Conservation (phyloP, 2,888 invertebrate species). For the Trachelus tabidus region DNA sequence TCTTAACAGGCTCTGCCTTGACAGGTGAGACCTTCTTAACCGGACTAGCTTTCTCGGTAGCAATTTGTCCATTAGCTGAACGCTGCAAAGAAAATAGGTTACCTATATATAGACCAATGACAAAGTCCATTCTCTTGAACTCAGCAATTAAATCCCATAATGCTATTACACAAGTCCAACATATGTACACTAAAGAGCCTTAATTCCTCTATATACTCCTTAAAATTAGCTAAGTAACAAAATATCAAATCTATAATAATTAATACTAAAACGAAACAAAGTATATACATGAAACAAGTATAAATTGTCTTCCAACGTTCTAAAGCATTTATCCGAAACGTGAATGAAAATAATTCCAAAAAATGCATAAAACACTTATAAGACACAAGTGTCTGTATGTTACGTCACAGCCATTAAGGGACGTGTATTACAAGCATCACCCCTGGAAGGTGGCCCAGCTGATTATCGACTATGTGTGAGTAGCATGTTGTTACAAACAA, state of each 20-base stretch:
- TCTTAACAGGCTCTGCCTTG: conserved; percentile 67
- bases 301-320: background rate
- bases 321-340: background rate
- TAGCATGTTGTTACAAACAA: conserved; percentile 13
- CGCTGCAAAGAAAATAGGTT: conserved; percentile 67
- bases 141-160: background rate
- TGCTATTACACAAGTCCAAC: background rate
- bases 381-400: conserved; percentile 18
- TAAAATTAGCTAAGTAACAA: background rate
- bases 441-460: conserved; percentile 27
- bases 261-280: background rate
- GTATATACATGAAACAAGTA: background rate
- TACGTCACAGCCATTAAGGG: conserved; percentile 23
- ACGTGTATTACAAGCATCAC: conserved; percentile 21
- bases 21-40: conserved; percentile 68
- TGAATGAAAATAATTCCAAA: background rate
- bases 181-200: too few species aligned
- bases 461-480: conserved; percentile 29
- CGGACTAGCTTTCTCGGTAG: conserved; percentile 70
- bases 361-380: background rate
- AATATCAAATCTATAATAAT: background rate
- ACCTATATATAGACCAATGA: background rate
- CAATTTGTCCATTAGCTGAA: conserved; percentile 73
- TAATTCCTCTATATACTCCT: too few species aligned
- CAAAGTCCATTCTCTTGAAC: background rate